Evolutionary conservation across 1,140 invertebrate genomes (phyloP), one percentile per base, ranked within the genome.

Genomic region (Drosophila watanabei): DNA sequence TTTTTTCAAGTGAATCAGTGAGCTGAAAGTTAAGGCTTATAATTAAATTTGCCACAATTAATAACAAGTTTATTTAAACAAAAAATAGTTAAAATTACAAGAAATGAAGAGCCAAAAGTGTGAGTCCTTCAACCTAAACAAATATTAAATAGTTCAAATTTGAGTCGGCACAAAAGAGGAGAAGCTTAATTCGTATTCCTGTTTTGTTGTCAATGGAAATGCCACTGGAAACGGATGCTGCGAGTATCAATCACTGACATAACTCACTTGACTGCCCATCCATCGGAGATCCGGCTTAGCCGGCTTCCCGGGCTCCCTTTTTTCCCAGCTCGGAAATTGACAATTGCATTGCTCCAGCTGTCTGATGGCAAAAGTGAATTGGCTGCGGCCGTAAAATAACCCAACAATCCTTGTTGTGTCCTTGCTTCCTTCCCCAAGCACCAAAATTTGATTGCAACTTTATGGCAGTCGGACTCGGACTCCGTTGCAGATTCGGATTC

Each of bases 301-400:
- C 28, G 32, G 48, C 20, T 51, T 49, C 45, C 32, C 11, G 3
- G 24, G n/a, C 39, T 35, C 18, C 33, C 33, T 14, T 24, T 37
- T 35, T 16, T n/a, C 13, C 6, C 52, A 35, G 30, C 20, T 65
- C 11, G 30, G 11, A 62, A 66, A 66, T 66, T 66, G 60, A 62
- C 59, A 66, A 66, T 66, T 66, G 30, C 63, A 63, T 28, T 28
- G 63, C 63, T 35, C 32, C 30, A 61, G 18, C 39, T 65, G 57
- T 65, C 63, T 33, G 28, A 28, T 43, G 58, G 63, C 58, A 62
- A 18, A 62, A 62, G 63, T 62, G 39, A 65, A 65, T 65, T 65
- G 63, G 39, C 30, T 65, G 58, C 63, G 39, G 63, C 63, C 41
- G 63, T 45, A 65, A 65, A 65, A 63, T 65, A 65, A 65, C 20